A percentile compares a stretch with the other conserved stretches of the same genome.
phyloP scores from a whole-genome alignment of 2,888 invertebrate genomes.

The Dryadula phaetusa region DNA sequence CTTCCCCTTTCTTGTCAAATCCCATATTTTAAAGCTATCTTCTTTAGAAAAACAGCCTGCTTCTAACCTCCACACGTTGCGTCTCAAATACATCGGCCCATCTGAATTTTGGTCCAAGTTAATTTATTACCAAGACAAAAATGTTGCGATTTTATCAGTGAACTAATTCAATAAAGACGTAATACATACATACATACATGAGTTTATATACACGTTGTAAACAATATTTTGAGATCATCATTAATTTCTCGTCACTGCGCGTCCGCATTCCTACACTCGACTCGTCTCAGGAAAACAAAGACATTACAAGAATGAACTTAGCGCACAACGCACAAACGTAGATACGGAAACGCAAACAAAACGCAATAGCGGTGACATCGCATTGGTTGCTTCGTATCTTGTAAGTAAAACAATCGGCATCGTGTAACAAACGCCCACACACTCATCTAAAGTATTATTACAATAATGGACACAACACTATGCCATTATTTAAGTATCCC shows the following conservation, averaged over 20 bases:
- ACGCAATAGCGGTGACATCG: conserved; percentile 25
- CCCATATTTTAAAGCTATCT: conserved; percentile 78
- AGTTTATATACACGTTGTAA: conserved; percentile 68
- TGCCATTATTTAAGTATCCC: conserved; percentile 38
- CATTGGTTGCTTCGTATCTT: conserved; percentile 35
- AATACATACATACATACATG: conserved; percentile 53
- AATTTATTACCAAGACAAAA: conserved; percentile 49
- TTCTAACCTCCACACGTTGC: conserved; percentile 53
- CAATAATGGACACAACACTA: conserved; percentile 26
- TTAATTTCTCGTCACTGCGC: conserved; percentile 59
- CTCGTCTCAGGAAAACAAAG: conserved; percentile 1
- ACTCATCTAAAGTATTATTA: conserved; percentile 34
- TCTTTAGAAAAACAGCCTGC: conserved; percentile 68
- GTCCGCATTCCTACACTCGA: conserved; percentile 9
- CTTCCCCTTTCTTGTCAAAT: conserved; percentile 69
- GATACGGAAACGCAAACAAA: conserved; percentile 22
- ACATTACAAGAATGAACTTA: neutral
- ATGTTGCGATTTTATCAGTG: conserved; percentile 24
- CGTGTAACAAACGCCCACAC: conserved; percentile 25
- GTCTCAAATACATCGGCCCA: conserved; percentile 60
- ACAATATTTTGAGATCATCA: conserved; percentile 80
- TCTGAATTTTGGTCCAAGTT: conserved; percentile 70
- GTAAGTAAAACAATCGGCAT: conserved; percentile 14
- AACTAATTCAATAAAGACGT: conserved; percentile 31
- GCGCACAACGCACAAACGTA: neutral